phyloP scores from a whole-genome alignment of 2,113 vertebrate species.

The Eptesicus fuscus region DNA sequence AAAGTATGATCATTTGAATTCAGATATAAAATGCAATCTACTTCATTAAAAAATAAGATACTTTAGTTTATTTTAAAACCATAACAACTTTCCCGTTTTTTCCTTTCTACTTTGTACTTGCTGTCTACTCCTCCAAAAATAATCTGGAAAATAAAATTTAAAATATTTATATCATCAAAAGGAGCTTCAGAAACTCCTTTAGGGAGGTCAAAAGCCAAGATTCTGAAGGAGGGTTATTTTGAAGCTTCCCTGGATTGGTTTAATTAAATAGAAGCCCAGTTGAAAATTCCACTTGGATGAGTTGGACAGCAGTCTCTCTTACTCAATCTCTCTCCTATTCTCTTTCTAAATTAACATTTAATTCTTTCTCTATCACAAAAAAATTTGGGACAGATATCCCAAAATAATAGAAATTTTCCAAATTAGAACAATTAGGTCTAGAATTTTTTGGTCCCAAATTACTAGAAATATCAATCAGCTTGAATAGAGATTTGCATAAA shows the following conservation, averaged over 20 bases:
- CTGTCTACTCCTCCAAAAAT: neutral
- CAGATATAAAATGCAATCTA: neutral
- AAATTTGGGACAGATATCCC: neutral
- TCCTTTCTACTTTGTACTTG: neutral
- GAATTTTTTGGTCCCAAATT: neutral
- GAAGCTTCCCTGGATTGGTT: neutral
- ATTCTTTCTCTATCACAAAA: neutral
- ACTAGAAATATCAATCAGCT: slow-evolving; percentile 12
- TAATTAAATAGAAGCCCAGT: neutral
- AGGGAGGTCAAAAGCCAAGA: neutral
- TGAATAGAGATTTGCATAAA: slow-evolving; percentile 26
- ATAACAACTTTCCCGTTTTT: neutral
- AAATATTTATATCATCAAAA: neutral
- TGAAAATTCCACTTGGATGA: neutral
- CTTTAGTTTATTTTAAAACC: neutral
- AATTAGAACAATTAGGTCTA: neutral
- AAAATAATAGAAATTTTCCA: neutral
- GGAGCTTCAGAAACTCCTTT: neutral
- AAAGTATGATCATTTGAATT: neutral
- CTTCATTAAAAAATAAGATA: slow-evolving; percentile 1
- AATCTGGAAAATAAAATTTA: neutral
- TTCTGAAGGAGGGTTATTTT: neutral
- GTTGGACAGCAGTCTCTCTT: neutral
- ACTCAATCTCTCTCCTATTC: neutral
- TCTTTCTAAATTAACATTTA: neutral